These are phyloP conservation scores for Proteles cristata DNA, from an alignment of 2,113 vertebrate species.

Conservation along the genomic window DNA sequence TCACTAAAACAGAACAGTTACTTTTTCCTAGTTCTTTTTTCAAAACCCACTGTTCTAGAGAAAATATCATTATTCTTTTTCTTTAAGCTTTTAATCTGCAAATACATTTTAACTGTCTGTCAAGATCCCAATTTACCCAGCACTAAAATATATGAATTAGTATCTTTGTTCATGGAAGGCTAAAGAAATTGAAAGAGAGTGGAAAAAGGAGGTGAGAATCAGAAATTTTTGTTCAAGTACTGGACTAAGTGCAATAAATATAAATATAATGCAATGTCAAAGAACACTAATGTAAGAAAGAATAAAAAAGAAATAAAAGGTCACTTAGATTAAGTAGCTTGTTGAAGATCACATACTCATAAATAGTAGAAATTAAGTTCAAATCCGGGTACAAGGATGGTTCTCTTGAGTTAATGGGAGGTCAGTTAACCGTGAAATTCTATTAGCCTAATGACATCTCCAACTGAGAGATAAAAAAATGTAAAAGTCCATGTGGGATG, in stretches of 20 bases:
- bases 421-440: background rate
- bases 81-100: background rate
- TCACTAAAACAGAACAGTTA: background rate
- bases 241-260: background rate
- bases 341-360: background rate
- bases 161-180: background rate
- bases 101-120: background rate
- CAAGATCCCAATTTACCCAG: background rate
- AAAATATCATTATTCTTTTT: slow-evolving; percentile 1
- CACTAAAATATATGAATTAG: slow-evolving; percentile 17
- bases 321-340: background rate
- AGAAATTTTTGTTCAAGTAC: background rate
- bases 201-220: background rate
- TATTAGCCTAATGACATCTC: background rate
- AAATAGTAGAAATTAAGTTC: background rate
- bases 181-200: background rate
- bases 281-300: background rate
- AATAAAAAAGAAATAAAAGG: background rate
- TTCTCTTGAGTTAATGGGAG: background rate
- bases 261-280: background rate
- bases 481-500: background rate
- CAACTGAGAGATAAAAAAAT: background rate
- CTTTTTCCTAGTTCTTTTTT: background rate
- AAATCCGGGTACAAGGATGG: background rate
- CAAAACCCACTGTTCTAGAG: background rate